Evolutionary conservation across 2,888 invertebrate species (phyloP).

Genomic region (Malachius bipustulatus): DNA sequence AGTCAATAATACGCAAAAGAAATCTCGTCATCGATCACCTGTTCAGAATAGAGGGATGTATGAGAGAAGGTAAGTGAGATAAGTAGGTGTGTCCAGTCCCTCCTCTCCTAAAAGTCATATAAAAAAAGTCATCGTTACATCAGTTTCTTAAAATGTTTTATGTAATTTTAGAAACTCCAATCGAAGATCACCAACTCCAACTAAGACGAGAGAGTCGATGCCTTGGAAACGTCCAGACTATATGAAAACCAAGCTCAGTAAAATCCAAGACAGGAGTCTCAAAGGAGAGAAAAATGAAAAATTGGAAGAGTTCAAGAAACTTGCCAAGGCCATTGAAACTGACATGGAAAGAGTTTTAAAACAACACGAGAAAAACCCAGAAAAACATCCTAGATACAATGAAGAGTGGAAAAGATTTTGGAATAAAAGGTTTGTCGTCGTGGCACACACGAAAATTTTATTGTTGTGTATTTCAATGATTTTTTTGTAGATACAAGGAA

Average conservation of each 20-base stretch:
- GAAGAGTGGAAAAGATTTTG: constrained; percentile 87
- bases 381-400: constrained; percentile 77
- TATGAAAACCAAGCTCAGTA: constrained; percentile 8
- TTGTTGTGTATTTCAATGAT: too few relatives aligned
- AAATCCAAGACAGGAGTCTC: neutral
- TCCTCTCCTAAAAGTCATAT: too few relatives aligned
- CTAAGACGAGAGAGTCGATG: constrained; percentile 12
- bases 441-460: neutral
- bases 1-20: too few relatives aligned
- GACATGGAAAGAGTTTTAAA: constrained; percentile 53
- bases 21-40: too few relatives aligned
- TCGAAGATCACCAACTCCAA: constrained; percentile 7
- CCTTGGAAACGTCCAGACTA: constrained; percentile 21
- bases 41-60: too few relatives aligned
- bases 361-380: constrained; percentile 73
- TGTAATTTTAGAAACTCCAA: too few relatives aligned
- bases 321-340: constrained; percentile 41
- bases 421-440: constrained; percentile 48
- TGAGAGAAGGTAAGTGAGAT: too few relatives aligned
- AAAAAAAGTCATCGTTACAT: too few relatives aligned
- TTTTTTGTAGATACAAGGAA: constrained; percentile 25
- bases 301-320: constrained; percentile 40
- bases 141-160: too few relatives aligned
- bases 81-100: too few relatives aligned
- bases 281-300: constrained; percentile 33